Percentiles rank a stretch among this genome's conserved stretches.
phyloP scores from a whole-genome alignment of 2,113 vertebrate genomes.

The Pipa parva region DNA sequence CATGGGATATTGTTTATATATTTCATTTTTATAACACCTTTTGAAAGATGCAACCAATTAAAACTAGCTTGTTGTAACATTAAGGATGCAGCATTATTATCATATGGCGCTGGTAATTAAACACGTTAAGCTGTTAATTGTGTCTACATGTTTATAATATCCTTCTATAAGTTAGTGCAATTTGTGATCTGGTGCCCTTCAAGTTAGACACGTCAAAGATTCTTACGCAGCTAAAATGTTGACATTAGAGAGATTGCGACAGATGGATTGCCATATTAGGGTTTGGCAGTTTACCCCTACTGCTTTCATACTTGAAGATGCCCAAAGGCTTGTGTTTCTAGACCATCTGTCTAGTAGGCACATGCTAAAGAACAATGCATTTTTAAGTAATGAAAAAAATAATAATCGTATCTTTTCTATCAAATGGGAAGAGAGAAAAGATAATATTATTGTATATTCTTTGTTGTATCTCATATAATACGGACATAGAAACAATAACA shows the following conservation, averaged over 20 bases:
- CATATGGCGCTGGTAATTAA: slow-evolving; percentile 34
- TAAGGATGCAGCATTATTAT: slow-evolving; percentile 4
- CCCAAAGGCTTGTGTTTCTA: slow-evolving; percentile 37
- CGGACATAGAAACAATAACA: no score
- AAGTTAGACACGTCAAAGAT: not conserved
- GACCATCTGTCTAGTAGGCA: slow-evolving; percentile 39
- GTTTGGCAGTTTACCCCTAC: slow-evolving; percentile 42
- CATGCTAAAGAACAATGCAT: not conserved
- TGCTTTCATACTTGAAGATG: slow-evolving; percentile 41
- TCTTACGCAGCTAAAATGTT: not conserved
- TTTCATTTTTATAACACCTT: not conserved
- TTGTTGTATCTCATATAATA: not conserved
- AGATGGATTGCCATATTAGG: slow-evolving; percentile 34
- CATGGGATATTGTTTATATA: not conserved
- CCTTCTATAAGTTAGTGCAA: slow-evolving; percentile 17
- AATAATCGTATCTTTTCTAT: slow-evolving; percentile 9
- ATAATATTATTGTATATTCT: not conserved
- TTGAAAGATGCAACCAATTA: slow-evolving; percentile 7
- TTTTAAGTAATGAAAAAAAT: slow-evolving; percentile 6
- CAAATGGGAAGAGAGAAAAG: not conserved
- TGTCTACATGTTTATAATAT: not conserved
- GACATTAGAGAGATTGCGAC: slow-evolving; percentile 5
- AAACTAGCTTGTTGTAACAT: slow-evolving; percentile 10
- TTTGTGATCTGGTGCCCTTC: slow-evolving; percentile 5
- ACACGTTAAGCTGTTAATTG: not conserved